A percentile compares a stretch with the other conserved stretches of the same genome.
These are phyloP conservation scores for Pseudochirops cupreus DNA, from an alignment of 2,797 vertebrate genomes.

Conservation along the genomic window DNA sequence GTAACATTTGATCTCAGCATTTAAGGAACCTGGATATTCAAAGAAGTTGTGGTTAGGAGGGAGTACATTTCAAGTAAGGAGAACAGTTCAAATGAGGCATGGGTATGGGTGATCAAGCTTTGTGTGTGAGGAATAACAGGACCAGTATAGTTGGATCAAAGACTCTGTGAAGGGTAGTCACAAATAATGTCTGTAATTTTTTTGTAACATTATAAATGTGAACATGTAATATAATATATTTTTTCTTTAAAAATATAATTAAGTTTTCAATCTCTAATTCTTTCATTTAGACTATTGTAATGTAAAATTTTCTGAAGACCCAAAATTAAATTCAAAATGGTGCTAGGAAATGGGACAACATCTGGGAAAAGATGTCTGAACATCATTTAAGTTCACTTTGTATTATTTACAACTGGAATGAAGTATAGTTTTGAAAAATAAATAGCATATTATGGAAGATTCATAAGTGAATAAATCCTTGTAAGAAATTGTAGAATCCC, in stretches of 20 bases:
- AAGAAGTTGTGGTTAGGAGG: background rate
- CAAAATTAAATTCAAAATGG: slow-evolving; percentile 2
- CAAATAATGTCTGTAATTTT: background rate
- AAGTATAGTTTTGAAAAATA: slow-evolving; percentile 22
- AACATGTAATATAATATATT: background rate
- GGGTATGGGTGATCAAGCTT: background rate
- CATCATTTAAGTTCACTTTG: slow-evolving; percentile 47
- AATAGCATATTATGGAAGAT: slow-evolving; percentile 25
- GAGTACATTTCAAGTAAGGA: background rate
- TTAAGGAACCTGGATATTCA: background rate
- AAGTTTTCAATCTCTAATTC: slow-evolving; percentile 1
- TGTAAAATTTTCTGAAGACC: slow-evolving; percentile 7
- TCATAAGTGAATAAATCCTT: slow-evolving; percentile 37
- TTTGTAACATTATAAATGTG: background rate
- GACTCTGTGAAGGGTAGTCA: background rate
- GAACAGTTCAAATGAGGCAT: background rate
- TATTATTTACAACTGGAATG: slow-evolving; percentile 35
- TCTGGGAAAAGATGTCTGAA: slow-evolving; percentile 3
- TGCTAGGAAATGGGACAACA: background rate
- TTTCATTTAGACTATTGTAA: slow-evolving; percentile 15
- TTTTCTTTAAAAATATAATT: slow-evolving; percentile 16
- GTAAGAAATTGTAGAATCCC: background rate
- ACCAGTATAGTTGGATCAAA: background rate
- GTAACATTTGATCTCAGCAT: background rate
- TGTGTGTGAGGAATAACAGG: background rate